These are phyloP conservation scores for Alouatta palliata DNA, from an alignment of 2,113 vertebrate species.

Conservation along the genomic window DNA sequence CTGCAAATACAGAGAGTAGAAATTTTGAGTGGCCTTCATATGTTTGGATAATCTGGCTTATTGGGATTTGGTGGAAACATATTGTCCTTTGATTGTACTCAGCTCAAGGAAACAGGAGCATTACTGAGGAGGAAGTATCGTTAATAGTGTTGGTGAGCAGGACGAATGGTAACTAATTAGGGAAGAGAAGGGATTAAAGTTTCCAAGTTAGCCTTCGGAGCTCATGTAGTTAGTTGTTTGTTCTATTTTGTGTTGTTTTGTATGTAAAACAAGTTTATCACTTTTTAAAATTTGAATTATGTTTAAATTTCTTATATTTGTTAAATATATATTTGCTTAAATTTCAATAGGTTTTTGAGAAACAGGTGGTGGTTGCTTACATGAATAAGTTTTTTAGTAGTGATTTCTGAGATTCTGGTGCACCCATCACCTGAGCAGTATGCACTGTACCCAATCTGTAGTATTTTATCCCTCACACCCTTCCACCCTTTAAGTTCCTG, in stretches of 20 bases:
- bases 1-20: background rate
- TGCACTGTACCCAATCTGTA: too few species aligned
- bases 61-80: background rate
- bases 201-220: background rate
- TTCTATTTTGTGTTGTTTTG: background rate
- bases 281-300: too few species aligned
- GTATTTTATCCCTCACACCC: too few species aligned
- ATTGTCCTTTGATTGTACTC: background rate
- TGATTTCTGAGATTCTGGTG: too few species aligned
- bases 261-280: background rate
- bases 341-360: too few species aligned
- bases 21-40: background rate
- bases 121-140: background rate
- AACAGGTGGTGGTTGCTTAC: too few species aligned
- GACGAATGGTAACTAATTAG: background rate
- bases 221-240: background rate
- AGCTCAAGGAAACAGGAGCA: background rate
- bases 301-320: too few species aligned
- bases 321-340: too few species aligned
- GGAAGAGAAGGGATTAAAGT: background rate
- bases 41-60: background rate
- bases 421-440: too few species aligned
- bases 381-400: too few species aligned
- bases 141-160: rapidly evolving
- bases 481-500: too few species aligned